Conservation (phyloP, 1,140 invertebrate genomes). For the Pseudomyrmex flavicornis region DNA sequence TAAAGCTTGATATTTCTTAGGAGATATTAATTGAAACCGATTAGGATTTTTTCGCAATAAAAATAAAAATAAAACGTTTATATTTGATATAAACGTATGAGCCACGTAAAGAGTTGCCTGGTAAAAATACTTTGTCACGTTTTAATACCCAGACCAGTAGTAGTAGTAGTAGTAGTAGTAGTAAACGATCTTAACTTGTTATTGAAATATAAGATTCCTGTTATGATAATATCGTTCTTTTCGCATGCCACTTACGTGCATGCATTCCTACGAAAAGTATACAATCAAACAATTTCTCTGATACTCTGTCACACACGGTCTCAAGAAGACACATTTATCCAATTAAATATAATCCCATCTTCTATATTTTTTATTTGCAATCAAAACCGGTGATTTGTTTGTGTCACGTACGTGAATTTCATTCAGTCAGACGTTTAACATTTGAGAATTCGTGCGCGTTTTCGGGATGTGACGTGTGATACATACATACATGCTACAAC, state of each 20-base stretch:
- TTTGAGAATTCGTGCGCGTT: background rate
- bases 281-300: background rate
- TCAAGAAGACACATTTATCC: background rate
- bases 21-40: constrained; percentile 26
- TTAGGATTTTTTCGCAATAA: background rate
- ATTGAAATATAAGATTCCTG: constrained; percentile 16
- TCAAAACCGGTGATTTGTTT: background rate
- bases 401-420: too few species aligned
- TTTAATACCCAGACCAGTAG: background rate
- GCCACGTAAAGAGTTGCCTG: background rate
- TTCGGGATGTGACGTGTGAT: constrained; percentile 59
- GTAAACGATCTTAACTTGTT: constrained; percentile 17
- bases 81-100: background rate
- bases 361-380: background rate
- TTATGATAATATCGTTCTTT: constrained; percentile 17
- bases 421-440: background rate
- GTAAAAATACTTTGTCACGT: background rate
- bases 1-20: background rate
- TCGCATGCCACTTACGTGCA: background rate
- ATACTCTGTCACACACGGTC: too few species aligned
- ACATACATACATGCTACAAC: background rate
- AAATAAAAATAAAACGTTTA: background rate
- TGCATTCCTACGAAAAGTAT: background rate
- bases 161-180: background rate
- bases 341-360: too few species aligned